Conservation (phyloP, 1,140 invertebrate genomes). For the Euura saliciscinereae region DNA sequence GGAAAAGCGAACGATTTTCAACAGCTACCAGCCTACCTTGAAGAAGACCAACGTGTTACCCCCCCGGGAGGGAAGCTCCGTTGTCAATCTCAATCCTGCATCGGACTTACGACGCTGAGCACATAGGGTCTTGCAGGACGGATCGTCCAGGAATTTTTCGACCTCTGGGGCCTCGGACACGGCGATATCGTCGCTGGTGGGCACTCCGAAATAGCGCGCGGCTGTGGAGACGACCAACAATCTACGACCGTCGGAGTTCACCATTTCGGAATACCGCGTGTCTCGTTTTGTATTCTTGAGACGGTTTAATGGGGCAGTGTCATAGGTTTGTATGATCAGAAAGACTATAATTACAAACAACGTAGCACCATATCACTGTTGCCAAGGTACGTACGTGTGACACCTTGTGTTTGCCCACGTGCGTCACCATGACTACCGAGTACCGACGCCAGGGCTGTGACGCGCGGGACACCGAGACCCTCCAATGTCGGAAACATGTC, state of each 20-base stretch:
- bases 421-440: not conserved
- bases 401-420: not conserved
- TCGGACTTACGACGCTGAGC: conserved; percentile 27
- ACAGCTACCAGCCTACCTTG: conserved; percentile 40
- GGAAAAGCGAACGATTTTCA: conserved; percentile 17
- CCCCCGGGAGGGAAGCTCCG: conserved; percentile 34
- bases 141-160: conserved; percentile 47
- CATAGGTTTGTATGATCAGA: not conserved
- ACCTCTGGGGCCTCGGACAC: conserved; percentile 30
- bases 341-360: no score
- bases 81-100: conserved; percentile 38
- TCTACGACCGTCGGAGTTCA: conserved; percentile 41
- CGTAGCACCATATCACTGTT: not conserved
- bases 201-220: conserved; percentile 46
- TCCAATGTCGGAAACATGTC: not conserved
- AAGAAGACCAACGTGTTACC: conserved; percentile 53
- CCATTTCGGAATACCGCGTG: conserved; percentile 39
- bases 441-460: not conserved
- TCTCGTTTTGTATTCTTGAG: not conserved
- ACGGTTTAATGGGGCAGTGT: not conserved
- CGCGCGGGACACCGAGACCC: not conserved
- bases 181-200: conserved; percentile 23
- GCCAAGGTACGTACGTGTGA: conserved; percentile 6
- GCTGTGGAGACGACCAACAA: conserved; percentile 47
- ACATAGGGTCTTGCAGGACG: conserved; percentile 45